A percentile compares a stretch with the other conserved stretches of the same genome.
These are phyloP conservation scores for Pseudanteris insignis DNA, from an alignment of 2,888 invertebrate species.

Conservation along the genomic window DNA sequence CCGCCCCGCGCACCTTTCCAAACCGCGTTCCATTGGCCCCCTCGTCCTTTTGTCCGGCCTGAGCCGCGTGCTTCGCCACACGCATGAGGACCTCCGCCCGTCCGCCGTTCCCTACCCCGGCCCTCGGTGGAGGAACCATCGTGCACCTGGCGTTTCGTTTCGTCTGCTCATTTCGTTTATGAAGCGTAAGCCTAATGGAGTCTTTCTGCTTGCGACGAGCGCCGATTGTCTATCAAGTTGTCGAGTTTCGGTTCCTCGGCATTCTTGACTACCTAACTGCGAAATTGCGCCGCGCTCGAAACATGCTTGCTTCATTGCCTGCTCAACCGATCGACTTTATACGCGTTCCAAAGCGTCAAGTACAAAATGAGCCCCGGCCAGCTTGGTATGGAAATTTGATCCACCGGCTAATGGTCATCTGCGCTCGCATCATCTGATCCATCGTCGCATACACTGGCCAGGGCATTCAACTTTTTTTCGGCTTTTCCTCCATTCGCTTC, in stretches of 20 bases:
- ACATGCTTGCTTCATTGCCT: constrained; percentile 29
- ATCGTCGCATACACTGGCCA: too few species aligned
- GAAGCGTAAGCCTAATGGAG: constrained; percentile 31
- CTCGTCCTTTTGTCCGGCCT: constrained; percentile 31
- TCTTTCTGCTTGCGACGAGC: not conserved
- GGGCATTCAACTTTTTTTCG: too few species aligned
- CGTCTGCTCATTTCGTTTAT: constrained; percentile 28
- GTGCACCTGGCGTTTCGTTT: constrained; percentile 46
- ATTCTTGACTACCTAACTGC: constrained; percentile 37
- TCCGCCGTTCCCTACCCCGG: constrained; percentile 24
- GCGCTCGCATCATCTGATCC: too few species aligned
- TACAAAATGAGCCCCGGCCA: constrained; percentile 5
- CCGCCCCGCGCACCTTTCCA: constrained; percentile 14
- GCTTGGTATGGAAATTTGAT: constrained; percentile 21
- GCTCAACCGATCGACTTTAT: constrained; percentile 13
- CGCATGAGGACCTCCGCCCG: constrained; percentile 24
- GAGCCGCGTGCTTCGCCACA: constrained; percentile 43
- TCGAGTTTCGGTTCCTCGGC: too few species aligned
- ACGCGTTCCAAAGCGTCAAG: constrained; percentile 19
- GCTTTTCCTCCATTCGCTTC: too few species aligned
- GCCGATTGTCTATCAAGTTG: constrained; percentile 31
- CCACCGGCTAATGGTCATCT: constrained; percentile 12
- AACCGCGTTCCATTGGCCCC: constrained; percentile 45
- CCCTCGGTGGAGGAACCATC: constrained; percentile 13
- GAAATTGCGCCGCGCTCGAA: constrained; percentile 22